These are phyloP conservation scores for Scolopax bukidnonensis DNA, from an alignment of 2,797 vertebrate species.

Conservation along the genomic window DNA sequence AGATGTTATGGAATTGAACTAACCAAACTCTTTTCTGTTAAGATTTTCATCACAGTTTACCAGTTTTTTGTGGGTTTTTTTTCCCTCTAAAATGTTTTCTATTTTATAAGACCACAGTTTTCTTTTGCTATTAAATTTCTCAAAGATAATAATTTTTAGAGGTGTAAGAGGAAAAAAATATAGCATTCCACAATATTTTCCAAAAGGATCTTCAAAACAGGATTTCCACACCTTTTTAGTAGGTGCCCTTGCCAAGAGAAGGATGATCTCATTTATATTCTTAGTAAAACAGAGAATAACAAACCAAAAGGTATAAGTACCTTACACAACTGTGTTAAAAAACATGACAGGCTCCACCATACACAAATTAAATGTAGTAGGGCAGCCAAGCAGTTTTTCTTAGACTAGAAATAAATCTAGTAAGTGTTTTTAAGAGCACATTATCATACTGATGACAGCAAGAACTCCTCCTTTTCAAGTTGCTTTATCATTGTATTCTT, in stretches of 20 bases:
- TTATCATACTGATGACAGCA: accelerated
- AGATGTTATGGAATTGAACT: background rate
- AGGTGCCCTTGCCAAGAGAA: background rate
- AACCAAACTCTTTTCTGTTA: background rate
- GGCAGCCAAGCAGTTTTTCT: background rate
- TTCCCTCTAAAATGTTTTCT: background rate
- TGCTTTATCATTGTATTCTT: background rate
- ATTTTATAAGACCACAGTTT: background rate
- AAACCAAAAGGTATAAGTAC: background rate
- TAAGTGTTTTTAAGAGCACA: background rate
- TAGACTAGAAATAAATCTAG: background rate
- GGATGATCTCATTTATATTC: background rate
- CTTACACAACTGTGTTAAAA: background rate
- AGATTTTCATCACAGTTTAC: background rate
- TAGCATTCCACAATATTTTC: background rate
- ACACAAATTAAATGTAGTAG: background rate
- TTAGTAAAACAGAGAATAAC: background rate
- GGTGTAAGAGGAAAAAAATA: background rate
- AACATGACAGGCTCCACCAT: background rate
- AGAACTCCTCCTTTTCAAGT: background rate
- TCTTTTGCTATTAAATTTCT: background rate
- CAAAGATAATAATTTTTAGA: background rate
- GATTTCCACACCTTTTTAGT: background rate
- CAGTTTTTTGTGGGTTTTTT: background rate
- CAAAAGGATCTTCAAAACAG: background rate